Base-by-base conservation (phyloP, 2,888 invertebrate species). In the Drosophila mulleri region DNA sequence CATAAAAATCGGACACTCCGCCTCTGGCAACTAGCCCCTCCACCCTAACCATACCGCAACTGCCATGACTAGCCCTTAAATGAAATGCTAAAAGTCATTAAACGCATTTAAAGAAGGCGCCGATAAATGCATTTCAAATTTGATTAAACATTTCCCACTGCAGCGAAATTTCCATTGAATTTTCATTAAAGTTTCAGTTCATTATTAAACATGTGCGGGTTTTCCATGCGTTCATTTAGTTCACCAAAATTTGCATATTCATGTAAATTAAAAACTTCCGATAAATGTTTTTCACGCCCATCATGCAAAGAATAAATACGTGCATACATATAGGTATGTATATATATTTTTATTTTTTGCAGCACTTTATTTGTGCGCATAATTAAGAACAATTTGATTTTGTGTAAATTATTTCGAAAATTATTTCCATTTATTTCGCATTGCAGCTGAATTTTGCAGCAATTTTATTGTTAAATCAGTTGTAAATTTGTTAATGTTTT, bases 381-480 rank as follows among this genome's bases (percentile, higher is more conserved):
- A 82, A 81, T 82, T 81, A 72, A 81, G 68, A 75, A 53, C 63
- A 65, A 81, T 78, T 72, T 73, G 62, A 74, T 74, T 71, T 60
- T 35, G 53, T 62, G 61, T 42, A 61, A 66, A 63, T 63, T 68
- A 59, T 80, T 74, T 62, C 58, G 48, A 70, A 74, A 67, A 76
- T 77, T 37, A 67, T 71, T 75, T 72, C 64, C 80, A 80, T 64
- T 64, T 67, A 39, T 68, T 64, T 69, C 70, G 58, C 75, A 63
- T 20, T 42, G 23, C 47, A 18, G 47, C 14, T 12, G 35, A 18
- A 44, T 50, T 58, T 48, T 60, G 68, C 26, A 29, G 57, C 61
- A 60, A 79, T 78, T 82, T 89, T 78, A 77, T 78, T 89, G 82
- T 79, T 84, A 82, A 87, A 87, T 87, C 89, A 80, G 78, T 89